Base-by-base conservation (phyloP, 2,888 invertebrate species). In the Antitype chi region DNA sequence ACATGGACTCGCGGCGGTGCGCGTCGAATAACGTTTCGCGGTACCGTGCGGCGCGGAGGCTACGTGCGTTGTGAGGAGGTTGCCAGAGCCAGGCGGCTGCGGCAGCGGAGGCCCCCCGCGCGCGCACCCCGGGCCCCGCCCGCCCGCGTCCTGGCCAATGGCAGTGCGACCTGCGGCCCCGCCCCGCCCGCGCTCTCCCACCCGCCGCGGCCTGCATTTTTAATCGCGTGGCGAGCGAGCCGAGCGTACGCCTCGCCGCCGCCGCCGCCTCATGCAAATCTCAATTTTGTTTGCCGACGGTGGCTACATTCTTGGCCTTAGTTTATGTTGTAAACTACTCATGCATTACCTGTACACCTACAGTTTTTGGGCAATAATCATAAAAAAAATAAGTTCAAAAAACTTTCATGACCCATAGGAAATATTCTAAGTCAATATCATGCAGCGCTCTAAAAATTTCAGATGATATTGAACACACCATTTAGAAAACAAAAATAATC, bases 211-310 rank as follows among this genome's bases (percentile, higher is more conserved):
- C 94, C 95, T 96, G 96, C 96, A 96, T 96, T 95, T 96, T 96
- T 95, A 96, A 96, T 96, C 95, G 95, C 93, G 93, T 91, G 94
- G 94, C 95, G 94, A 93, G 92, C 92, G 94, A 94, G 92, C 91
- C 92, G 94, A 94, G 91, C 95, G 96, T 92, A 91, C 93, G 93
- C 91, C 94, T 91, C 93, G 91, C 91, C 92, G 89, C 92, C 93
- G 91, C 91, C 92, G 89, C 92, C 93, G 92, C 93, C 93, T 93
- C 94, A 95, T 96, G 96, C 94, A 94, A 96, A 96, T 96, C 95
- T 94, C 93, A 94, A 93, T 94, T 93, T 93, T 96, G 95, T 95
- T 95, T 96, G 95, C 95, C 96, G 95, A 94, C 96, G 96, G 95
- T 93, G 92, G 89, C 91, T 93, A 93, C 93, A 92, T 93, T 91